Conservation (phyloP, 64 coral and sea anemone species). For the Porites lutea region DNA sequence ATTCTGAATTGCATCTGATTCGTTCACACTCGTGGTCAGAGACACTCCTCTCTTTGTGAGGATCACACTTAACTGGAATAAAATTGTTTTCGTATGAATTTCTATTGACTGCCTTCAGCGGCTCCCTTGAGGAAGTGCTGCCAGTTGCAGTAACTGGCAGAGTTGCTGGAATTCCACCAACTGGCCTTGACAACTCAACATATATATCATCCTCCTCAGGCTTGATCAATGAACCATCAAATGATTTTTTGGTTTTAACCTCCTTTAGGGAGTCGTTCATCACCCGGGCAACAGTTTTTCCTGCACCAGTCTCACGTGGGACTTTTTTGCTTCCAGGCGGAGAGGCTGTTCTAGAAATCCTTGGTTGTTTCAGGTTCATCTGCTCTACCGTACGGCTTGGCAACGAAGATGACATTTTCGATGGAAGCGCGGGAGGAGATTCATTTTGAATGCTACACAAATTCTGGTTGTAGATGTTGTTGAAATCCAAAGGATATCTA, state of each 20-base stretch:
- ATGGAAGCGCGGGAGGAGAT: background rate
- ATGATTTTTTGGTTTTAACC: background rate
- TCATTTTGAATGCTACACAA: background rate
- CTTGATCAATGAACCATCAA: background rate
- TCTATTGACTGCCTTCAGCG: background rate
- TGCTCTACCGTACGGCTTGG: background rate
- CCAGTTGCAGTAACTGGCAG: background rate
- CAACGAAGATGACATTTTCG: slow-evolving; percentile 4
- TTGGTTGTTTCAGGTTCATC: background rate
- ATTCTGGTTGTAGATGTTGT: background rate
- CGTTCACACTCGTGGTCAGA: background rate
- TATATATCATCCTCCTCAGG: slow-evolving; percentile 21
- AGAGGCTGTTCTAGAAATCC: background rate
- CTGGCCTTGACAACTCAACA: slow-evolving; percentile 11
- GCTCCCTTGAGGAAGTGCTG: background rate
- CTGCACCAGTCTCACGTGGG: background rate
- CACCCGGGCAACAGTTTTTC: background rate
- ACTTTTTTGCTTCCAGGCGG: background rate
- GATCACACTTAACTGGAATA: background rate
- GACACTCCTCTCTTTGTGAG: background rate
- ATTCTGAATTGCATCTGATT: background rate
- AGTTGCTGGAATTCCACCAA: background rate
- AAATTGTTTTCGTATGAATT: slow-evolving; percentile 23
- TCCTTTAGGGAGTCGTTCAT: background rate
- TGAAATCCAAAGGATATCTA: slow-evolving; percentile 25